phyloP scores from a whole-genome alignment of 35 echinoderm and acorn worm genomes.

The Strongylocentrotus purpuratus region DNA sequence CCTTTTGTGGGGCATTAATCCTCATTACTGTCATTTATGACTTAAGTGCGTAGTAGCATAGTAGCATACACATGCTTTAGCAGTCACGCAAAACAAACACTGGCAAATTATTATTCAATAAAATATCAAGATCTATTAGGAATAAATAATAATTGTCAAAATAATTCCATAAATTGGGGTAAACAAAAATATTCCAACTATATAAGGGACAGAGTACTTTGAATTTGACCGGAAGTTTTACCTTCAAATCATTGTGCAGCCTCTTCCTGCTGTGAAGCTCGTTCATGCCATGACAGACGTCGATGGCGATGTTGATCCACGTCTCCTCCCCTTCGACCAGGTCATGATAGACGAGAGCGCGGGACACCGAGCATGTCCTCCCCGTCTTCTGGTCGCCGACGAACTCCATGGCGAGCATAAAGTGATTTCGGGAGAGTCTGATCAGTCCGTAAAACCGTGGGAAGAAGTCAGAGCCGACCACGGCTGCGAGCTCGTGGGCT shows the following conservation, averaged over 20 bases:
- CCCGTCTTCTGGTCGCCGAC: conserved; percentile 8
- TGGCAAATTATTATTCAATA: no score
- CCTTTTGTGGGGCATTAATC: no score
- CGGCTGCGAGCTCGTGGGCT: background rate
- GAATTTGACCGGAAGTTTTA: background rate
- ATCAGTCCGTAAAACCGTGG: background rate
- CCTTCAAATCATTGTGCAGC: conserved; percentile 15
- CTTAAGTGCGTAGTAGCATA: no score
- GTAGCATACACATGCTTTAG: no score
- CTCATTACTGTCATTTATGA: no score
- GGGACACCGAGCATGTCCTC: background rate
- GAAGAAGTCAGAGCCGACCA: background rate
- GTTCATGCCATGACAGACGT: background rate
- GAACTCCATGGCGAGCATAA: conserved; percentile 36
- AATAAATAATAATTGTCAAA: no score
- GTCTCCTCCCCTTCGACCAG: background rate
- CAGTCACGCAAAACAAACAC: no score
- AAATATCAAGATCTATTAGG: no score
- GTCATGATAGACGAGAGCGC: background rate
- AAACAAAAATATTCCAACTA: no score
- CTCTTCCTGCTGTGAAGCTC: background rate
- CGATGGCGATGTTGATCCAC: conserved; percentile 1
- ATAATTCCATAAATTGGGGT: no score
- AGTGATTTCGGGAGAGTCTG: background rate
- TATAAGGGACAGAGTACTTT: no score